These are phyloP conservation scores for Parazoanthus swiftii DNA, from an alignment of 92 coral and sea anemone species.

Conservation along the genomic window DNA sequence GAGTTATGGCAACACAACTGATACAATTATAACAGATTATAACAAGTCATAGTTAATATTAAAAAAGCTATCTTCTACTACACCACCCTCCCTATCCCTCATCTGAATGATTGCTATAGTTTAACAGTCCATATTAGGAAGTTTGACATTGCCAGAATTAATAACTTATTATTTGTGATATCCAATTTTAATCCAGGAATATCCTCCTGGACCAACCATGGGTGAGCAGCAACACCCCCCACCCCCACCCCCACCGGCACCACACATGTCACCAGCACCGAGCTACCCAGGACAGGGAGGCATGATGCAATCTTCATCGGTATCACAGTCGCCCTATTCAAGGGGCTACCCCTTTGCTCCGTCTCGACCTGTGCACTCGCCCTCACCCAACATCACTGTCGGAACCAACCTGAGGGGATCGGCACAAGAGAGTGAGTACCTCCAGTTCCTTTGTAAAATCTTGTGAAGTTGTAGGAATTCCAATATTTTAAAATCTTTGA, in stretches of 20 bases:
- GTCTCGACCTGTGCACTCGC: conserved; percentile 70
- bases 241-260: conserved; percentile 49
- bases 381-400: conserved; percentile 87
- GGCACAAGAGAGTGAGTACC: conserved; percentile 66
- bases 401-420: conserved; percentile 74
- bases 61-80: too few relatives aligned
- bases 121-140: not conserved
- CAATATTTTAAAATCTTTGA: not conserved
- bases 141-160: too few relatives aligned
- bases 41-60: too few relatives aligned
- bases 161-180: not conserved
- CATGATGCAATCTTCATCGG: conserved; percentile 23
- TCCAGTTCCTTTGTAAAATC: not conserved
- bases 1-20: too few relatives aligned
- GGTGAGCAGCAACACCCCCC: conserved; percentile 58
- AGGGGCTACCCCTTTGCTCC: conserved; percentile 37
- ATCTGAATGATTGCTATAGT: too few relatives aligned
- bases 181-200: conserved; percentile 50
- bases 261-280: conserved; percentile 61
- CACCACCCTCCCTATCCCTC: too few relatives aligned
- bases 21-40: too few relatives aligned
- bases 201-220: conserved; percentile 50
- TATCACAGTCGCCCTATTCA: conserved; percentile 12
- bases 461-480: not conserved
- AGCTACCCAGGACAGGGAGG: conserved; percentile 51